A percentile compares a stretch with the other conserved stretches of the same genome.
These are phyloP conservation scores for Brachyrhaphis roseni DNA, from an alignment of 2,797 vertebrate species.

Conservation along the genomic window DNA sequence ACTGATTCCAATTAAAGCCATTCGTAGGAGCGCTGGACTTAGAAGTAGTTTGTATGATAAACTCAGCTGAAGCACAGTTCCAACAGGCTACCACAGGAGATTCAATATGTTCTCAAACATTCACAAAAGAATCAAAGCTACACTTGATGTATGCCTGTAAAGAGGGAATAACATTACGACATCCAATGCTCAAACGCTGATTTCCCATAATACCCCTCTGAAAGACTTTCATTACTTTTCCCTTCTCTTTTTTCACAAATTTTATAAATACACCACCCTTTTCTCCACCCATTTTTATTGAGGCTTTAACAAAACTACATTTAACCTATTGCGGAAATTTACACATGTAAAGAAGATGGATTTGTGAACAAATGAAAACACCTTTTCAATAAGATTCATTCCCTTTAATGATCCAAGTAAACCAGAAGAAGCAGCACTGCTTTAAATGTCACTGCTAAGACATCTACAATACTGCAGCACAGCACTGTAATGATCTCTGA, in stretches of 20 bases:
- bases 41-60: too few relatives aligned
- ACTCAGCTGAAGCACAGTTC: too few relatives aligned
- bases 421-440: constrained; percentile 1
- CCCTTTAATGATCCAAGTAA: constrained; percentile 33
- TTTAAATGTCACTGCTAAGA: constrained; percentile 25
- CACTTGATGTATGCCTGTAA: too few relatives aligned
- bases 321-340: background rate
- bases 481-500: constrained; percentile 5
- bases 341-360: background rate
- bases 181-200: too few relatives aligned
- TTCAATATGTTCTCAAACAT: too few relatives aligned
- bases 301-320: background rate
- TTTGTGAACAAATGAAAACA: constrained; percentile 5
- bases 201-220: too few relatives aligned
- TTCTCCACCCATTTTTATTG: background rate
- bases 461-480: constrained; percentile 35
- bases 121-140: too few relatives aligned
- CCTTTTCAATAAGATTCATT: constrained; percentile 6
- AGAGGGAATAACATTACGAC: too few relatives aligned
- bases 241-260: background rate
- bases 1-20: too few relatives aligned
- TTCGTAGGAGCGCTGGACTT: too few relatives aligned
- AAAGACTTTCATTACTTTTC: too few relatives aligned
- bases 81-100: too few relatives aligned
- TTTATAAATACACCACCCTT: background rate